Evolutionary conservation across 1,140 invertebrate genomes (phyloP), one percentile per base, ranked within the genome.

Genomic region (Euschistus heros): DNA sequence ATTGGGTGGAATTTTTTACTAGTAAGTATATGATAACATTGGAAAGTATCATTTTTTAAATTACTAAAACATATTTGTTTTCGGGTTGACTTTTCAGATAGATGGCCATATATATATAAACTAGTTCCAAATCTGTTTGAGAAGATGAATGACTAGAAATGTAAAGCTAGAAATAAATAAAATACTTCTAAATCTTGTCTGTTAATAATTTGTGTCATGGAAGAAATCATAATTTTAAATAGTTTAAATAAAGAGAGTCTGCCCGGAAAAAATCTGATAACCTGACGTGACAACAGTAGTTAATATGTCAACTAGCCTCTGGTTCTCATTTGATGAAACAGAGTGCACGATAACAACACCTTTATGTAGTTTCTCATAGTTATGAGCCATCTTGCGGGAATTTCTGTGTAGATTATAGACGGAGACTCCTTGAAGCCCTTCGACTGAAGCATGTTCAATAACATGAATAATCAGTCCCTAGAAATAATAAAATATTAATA

Each of bases 381-480:
- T 68, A 27, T 70, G 67, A 18, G 69, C 68, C 70, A 72, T 71
- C 30, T 64, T 71, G 14, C 69, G 42, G 17, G 69, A 68, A 50
- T 55, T 69, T 20, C 68, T 22, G 47, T 72, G 69, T 6, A 72
- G 63, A 27, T 69, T 70, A 59, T 71, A 71, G 15, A 71, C 69
- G 37, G 64, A 66, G 66, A 69, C 70, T 30, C 47, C 64, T 37
- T 71, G 70, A 30, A 70, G 66, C 17, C 69, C 70, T 30, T 71
- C 70, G 14, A 68, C 59, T 59, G 54, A 68, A 1, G 66, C 66
- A 30, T 72, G 70, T 20, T 69, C 67, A 46, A 72, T 70, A 15
- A 72, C 68, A 57, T 72, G 71, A 26, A 72, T 68, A 20, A 72
- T 71, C 17, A 72, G 44, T 14, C 71, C 71, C 69, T 72, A 50